Evolutionary conservation across 2,888 invertebrate species (phyloP).

Genomic region (Lepidocyrtoides sp.): DNA sequence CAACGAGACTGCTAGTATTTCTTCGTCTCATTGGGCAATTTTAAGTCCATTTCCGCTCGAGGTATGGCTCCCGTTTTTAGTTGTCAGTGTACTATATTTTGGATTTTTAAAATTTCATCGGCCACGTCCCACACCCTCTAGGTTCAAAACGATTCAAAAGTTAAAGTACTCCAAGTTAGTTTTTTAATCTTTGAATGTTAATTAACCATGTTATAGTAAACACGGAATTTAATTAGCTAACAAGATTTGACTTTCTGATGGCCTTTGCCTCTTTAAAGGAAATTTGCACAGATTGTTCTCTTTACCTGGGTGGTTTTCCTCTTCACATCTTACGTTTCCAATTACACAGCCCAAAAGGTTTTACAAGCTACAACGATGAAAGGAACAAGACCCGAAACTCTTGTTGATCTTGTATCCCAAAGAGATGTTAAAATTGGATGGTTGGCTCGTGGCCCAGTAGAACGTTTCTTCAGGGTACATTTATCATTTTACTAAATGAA

Average conservation of each 20-base stretch:
- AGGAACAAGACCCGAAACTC: background rate
- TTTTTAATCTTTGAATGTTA: background rate
- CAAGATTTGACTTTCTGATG: background rate
- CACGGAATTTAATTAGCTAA: too few species aligned
- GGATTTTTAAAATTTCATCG: constrained; percentile 45
- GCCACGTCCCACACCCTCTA: background rate
- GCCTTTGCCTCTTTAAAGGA: background rate
- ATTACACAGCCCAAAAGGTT: constrained; percentile 43
- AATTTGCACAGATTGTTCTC: constrained; percentile 34
- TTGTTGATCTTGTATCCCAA: constrained; percentile 51
- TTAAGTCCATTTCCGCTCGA: constrained; percentile 37
- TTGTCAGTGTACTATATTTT: constrained; percentile 24
- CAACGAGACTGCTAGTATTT: background rate
- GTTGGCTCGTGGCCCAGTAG: constrained; percentile 73
- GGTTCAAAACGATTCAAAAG: constrained; percentile 1
- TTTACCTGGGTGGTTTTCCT: constrained; percentile 14
- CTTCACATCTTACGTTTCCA: constrained; percentile 59
- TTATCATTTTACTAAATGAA: too few species aligned
- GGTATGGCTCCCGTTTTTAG: constrained; percentile 50
- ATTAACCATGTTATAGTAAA: background rate
- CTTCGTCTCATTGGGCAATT: constrained; percentile 8
- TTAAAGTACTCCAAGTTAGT: constrained; percentile 52
- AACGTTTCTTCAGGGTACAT: constrained; percentile 55
- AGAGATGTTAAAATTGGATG: constrained; percentile 60
- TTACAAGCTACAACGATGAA: background rate